These are phyloP conservation scores for Pharmacophagus antenor DNA, from an alignment of 2,888 invertebrate species.

Conservation along the genomic window DNA sequence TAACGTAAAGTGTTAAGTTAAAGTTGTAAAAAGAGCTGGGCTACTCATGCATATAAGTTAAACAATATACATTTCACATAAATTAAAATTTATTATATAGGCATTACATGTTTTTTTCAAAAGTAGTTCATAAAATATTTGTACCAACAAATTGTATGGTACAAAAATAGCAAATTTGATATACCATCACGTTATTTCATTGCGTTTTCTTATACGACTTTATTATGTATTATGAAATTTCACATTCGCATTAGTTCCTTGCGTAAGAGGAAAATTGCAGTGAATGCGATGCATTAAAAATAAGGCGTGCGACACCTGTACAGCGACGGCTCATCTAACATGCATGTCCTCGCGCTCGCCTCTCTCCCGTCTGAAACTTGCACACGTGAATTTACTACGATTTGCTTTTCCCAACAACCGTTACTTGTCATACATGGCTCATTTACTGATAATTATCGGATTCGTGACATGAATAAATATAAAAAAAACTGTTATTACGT, in stretches of 20 bases:
- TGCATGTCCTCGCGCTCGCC: constrained; percentile 56
- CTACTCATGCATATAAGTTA: no score
- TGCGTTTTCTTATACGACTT: neutral
- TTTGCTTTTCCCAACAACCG: constrained; percentile 21
- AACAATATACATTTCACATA: no score
- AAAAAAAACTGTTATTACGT: neutral
- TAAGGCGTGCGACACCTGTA: constrained; percentile 58
- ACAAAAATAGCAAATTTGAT: no score
- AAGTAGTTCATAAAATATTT: no score
- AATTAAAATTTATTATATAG: no score
- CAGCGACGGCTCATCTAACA: constrained; percentile 59
- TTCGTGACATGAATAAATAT: no score
- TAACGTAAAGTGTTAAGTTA: no score
- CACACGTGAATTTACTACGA: constrained; percentile 29
- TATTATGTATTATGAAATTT: constrained; percentile 17
- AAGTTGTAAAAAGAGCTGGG: no score
- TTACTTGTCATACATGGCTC: constrained; percentile 13
- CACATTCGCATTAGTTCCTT: constrained; percentile 29
- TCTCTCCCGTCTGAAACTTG: constrained; percentile 44
- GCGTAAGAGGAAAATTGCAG: constrained; percentile 44
- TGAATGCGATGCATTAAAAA: constrained; percentile 57
- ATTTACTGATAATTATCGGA: no score
- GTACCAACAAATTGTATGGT: no score
- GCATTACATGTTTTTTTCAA: no score
- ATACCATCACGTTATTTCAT: no score